phyloP scores from a whole-genome alignment of 2,797 vertebrate species.

The Dipus sagitta region DNA sequence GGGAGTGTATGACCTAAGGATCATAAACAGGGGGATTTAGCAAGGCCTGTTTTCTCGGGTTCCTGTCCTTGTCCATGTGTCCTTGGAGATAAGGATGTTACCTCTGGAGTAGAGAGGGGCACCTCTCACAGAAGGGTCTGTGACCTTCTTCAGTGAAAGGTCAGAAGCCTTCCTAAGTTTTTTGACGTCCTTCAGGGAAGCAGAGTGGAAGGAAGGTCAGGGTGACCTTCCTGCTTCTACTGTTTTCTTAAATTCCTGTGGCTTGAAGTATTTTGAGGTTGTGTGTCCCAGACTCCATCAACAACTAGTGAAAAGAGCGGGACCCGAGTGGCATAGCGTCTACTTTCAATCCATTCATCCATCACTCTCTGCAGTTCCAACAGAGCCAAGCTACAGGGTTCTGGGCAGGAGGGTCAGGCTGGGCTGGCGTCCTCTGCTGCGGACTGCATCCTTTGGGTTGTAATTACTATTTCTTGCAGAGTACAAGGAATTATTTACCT shows the following conservation, averaged over 20 bases:
- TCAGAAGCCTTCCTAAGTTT: background rate
- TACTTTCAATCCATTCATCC: background rate
- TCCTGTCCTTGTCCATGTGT: background rate
- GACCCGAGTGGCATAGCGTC: background rate
- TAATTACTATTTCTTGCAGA: conserved; percentile 34
- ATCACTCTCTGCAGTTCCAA: no score
- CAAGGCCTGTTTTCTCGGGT: background rate
- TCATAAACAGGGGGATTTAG: background rate
- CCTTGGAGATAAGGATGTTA: background rate
- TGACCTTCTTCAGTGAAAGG: background rate
- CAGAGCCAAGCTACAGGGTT: background rate
- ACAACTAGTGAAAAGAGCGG: background rate
- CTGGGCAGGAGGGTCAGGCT: rapidly evolving
- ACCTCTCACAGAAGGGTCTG: background rate
- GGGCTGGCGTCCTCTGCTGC: background rate
- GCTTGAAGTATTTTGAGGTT: background rate
- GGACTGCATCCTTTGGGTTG: background rate
- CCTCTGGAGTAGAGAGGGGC: background rate
- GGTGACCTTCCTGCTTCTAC: background rate
- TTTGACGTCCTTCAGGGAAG: background rate
- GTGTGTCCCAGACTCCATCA: background rate
- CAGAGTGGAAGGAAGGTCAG: background rate
- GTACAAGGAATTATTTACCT: conserved; percentile 71
- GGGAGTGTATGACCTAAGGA: background rate
- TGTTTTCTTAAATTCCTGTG: conserved; percentile 15